phyloP scores from a whole-genome alignment of 1,140 invertebrate genomes.

The Leptestheria dahalacensis region DNA sequence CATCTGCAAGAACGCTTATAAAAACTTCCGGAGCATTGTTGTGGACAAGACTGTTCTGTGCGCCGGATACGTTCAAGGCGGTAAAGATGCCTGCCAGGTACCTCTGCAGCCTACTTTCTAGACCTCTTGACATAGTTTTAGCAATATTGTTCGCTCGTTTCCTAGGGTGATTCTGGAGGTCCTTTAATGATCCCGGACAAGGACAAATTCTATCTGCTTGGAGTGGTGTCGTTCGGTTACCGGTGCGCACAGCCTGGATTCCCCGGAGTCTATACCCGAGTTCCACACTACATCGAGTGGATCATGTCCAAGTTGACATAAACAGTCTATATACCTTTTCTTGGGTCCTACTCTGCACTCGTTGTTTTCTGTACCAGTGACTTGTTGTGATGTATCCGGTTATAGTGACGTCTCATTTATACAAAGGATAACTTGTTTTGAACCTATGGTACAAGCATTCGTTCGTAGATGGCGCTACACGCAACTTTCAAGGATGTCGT shows the following conservation, averaged over 20 bases:
- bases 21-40: slow-evolving; percentile 8
- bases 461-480: neutral
- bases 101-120: neutral
- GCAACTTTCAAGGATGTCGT: too few relatives aligned
- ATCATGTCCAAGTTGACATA: slow-evolving; percentile 22
- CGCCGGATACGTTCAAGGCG: slow-evolving; percentile 7
- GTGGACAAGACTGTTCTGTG: slow-evolving; percentile 11
- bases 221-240: slow-evolving; percentile 56
- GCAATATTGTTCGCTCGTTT: neutral
- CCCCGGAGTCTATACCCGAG: slow-evolving; percentile 63
- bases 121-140: neutral
- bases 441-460: neutral
- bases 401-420: too few relatives aligned
- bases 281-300: slow-evolving; percentile 36
- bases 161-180: slow-evolving; percentile 64
- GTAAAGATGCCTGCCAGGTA: slow-evolving; percentile 16
- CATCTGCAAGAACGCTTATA: slow-evolving; percentile 10
- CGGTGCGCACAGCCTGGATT: slow-evolving; percentile 53
- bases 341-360: neutral
- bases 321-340: slow-evolving; percentile 10
- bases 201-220: slow-evolving; percentile 40
- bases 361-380: neutral
- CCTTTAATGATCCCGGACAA: slow-evolving; percentile 48
- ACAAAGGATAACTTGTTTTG: neutral
- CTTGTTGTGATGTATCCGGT: neutral